Conservation (phyloP, 2,113 vertebrate genomes). For the Amazona guildingii region DNA sequence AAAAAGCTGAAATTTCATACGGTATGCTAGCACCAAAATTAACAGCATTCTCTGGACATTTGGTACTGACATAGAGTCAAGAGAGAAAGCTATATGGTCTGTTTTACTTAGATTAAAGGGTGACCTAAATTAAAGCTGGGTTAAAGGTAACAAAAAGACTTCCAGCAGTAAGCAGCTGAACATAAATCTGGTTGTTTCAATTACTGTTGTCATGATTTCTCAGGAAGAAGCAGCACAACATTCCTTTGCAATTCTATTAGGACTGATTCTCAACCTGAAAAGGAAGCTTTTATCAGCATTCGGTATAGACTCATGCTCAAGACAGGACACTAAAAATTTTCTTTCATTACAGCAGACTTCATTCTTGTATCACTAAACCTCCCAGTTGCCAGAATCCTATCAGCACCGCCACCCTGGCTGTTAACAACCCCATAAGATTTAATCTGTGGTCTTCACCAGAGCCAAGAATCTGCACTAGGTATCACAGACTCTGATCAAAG, state of each 20-base stretch:
- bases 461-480: neutral
- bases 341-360: neutral
- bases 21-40: neutral
- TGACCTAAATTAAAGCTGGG: neutral
- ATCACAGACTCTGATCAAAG: neutral
- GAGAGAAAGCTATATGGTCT: neutral
- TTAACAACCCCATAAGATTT: neutral
- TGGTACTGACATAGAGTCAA: neutral
- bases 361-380: neutral
- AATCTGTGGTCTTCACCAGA: neutral
- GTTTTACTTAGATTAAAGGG: neutral
- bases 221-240: neutral
- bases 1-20: neutral
- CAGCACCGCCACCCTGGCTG: neutral
- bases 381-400: neutral
- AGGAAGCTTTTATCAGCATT: neutral
- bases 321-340: neutral
- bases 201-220: neutral
- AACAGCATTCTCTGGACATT: neutral
- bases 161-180: neutral
- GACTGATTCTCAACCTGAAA: neutral
- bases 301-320: neutral
- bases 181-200: neutral
- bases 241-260: neutral
- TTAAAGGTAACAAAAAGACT: neutral